Evolutionary conservation across 2,113 vertebrate genomes (phyloP).

Genomic region (Poecile atricapillus): DNA sequence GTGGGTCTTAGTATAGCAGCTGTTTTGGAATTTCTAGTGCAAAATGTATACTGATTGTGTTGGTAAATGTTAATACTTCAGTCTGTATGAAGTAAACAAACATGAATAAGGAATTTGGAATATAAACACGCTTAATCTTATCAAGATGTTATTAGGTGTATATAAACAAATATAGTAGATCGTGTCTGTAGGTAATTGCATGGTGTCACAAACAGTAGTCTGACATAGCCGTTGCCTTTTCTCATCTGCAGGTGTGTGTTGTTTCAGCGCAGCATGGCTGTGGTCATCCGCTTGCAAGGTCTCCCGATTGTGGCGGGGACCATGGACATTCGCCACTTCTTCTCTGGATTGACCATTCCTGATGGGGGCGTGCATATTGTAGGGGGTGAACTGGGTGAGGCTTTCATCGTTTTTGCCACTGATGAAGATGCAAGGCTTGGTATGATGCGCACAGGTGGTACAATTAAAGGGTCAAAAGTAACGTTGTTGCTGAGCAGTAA

Average conservation of each 20-base stretch:
- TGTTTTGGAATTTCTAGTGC: conserved; percentile 40
- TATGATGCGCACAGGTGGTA: conserved; percentile 99
- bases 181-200: conserved; percentile 73
- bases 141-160: conserved; percentile 53
- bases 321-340: conserved; percentile 99
- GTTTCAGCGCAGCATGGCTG: conserved; percentile 98
- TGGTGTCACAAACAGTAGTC: conserved; percentile 80
- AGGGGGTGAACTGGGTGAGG: conserved; percentile 99
- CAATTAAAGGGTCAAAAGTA: conserved; percentile 98
- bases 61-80: conserved; percentile 51
- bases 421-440: conserved; percentile 99
- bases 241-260: conserved; percentile 98
- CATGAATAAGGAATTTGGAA: not conserved
- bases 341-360: conserved; percentile 99
- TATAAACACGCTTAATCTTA: conserved; percentile 26
- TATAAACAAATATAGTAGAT: conserved; percentile 64
- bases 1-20: conserved; percentile 31
- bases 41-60: not conserved
- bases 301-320: conserved; percentile 99
- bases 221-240: conserved; percentile 95
- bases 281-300: conserved; percentile 99
- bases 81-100: conserved; percentile 44
- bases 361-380: conserved; percentile 99
- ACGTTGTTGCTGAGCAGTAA: conserved; percentile 98
- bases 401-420: conserved; percentile 99